Base-by-base conservation (phyloP, 2,797 vertebrate genomes). In the Thalassophryne amazonica region DNA sequence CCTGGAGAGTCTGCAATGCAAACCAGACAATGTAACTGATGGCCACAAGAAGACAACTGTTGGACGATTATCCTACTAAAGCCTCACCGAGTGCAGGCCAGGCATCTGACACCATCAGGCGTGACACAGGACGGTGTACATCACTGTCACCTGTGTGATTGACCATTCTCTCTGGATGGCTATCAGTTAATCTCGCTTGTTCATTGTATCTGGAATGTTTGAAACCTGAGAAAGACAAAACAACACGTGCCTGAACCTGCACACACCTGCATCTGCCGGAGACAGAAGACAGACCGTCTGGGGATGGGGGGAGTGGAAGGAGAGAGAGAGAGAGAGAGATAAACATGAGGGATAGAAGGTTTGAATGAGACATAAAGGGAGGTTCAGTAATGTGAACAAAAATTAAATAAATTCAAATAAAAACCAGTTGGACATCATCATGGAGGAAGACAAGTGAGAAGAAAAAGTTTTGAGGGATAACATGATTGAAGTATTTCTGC, bases 151-250 rank as follows among this genome's bases (percentile, higher is more conserved):
- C 32, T 22, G 50, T 53, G 52, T 70, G 69, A 77, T 35, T 73
- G 73, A 73, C 71, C 14, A 22, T 28, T 46, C 24, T 14, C 47
- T 69, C 58, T 13, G 70, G 75, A 80, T 83, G 30, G 37, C 23
- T 64, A 78, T 79, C 83, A 43, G 32, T 59, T 47, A 64, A 51
- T 70, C 61, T 60, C 80, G 71, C 14, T 57, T 27, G 23, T 43
- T 47, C 85, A 86, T 86, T 80, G 29, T 34, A 87, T 88, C 82
- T 76, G 81, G 82, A 83, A 87, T 86, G 76, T 62, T 69, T 55
- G 69, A 81, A 80, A 83, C 65, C 72, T 20, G 56, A 77, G 66
- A 51, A 18, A 84, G 77, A 84, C 81, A 81, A 73, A 81, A 82
- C 75, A 85, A 66, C 61, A 38, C 32, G 4, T 4, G 71, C 23